Conservation (phyloP, 2,113 vertebrate genomes). For the Etheostoma cragini region DNA sequence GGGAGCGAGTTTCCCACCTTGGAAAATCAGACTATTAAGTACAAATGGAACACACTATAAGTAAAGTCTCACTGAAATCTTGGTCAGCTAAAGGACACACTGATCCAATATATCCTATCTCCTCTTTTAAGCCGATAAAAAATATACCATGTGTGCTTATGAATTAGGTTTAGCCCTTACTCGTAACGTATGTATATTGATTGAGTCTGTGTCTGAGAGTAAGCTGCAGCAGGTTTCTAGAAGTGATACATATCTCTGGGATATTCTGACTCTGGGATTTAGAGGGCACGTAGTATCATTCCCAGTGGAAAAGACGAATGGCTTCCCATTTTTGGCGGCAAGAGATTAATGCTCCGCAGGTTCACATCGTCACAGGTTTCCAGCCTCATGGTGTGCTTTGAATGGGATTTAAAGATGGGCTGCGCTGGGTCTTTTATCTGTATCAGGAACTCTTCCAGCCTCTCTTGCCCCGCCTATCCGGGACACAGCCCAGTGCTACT, state of each 20-base stretch:
- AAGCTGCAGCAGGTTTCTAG: slow-evolving; percentile 23
- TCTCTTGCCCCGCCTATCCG: not conserved
- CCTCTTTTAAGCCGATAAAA: not conserved
- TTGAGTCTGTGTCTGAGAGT: not conserved
- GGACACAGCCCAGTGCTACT: not conserved
- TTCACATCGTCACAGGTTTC: slow-evolving; percentile 38
- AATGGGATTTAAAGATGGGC: not conserved
- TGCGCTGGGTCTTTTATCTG: not conserved
- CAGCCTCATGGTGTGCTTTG: slow-evolving; percentile 5
- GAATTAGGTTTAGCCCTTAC: not conserved
- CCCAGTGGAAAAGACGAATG: slow-evolving; percentile 44
- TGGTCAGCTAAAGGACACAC: too few species aligned
- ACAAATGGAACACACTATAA: too few species aligned
- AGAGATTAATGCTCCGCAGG: slow-evolving; percentile 55
- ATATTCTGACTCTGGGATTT: slow-evolving; percentile 63
- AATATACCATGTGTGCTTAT: not conserved
- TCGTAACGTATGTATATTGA: not conserved
- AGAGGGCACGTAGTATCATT: slow-evolving; percentile 32
- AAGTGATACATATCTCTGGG: slow-evolving; percentile 40
- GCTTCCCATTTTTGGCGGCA: slow-evolving; percentile 57
- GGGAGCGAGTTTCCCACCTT: too few species aligned
- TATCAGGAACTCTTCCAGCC: slow-evolving; percentile 3
- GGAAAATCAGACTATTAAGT: too few species aligned
- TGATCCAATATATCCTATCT: not conserved
- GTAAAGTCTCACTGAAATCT: too few species aligned